phyloP scores from a whole-genome alignment of 1,140 invertebrate genomes.

The Drosophila obscura region DNA sequence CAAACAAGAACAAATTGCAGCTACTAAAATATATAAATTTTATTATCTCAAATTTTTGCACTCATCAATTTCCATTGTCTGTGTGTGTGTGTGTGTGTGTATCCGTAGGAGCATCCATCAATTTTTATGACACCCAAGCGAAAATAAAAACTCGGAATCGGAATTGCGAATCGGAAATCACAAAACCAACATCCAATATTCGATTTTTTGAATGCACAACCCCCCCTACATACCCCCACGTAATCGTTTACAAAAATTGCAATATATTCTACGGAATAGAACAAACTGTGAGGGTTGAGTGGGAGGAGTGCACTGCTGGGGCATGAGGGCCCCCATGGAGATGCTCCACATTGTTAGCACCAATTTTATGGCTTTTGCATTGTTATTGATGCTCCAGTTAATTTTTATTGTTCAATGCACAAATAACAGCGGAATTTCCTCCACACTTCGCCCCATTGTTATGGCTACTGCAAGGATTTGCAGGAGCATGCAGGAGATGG shows the following conservation, averaged over 20 bases:
- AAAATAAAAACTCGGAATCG: conserved; percentile 41
- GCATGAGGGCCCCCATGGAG: not conserved
- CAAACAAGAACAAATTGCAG: conserved; percentile 41
- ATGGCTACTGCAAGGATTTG: conserved; percentile 39
- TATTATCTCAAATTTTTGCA: conserved; percentile 72
- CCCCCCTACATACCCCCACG: not conserved
- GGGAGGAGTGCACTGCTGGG: too few species aligned
- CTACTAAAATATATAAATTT: conserved; percentile 59
- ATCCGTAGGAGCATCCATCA: conserved; percentile 60
- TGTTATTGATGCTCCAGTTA: conserved; percentile 75
- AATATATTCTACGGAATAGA: conserved; percentile 61
- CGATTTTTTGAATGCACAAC: conserved; percentile 51
- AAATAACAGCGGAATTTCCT: conserved; percentile 9
- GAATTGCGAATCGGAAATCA: conserved; percentile 20
- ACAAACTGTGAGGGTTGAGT: not conserved
- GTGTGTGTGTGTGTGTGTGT: not conserved
- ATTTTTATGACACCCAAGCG: conserved; percentile 77
- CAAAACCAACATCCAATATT: conserved; percentile 48
- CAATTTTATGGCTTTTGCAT: conserved; percentile 78
- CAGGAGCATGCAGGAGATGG: not conserved
- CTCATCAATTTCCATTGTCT: conserved; percentile 65
- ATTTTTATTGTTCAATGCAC: conserved; percentile 71
- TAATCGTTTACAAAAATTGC: conserved; percentile 57
- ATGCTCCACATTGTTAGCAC: conserved; percentile 67
- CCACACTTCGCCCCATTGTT: conserved; percentile 27